phyloP scores from a whole-genome alignment of 2,113 vertebrate genomes.

The Strix uralensis region DNA sequence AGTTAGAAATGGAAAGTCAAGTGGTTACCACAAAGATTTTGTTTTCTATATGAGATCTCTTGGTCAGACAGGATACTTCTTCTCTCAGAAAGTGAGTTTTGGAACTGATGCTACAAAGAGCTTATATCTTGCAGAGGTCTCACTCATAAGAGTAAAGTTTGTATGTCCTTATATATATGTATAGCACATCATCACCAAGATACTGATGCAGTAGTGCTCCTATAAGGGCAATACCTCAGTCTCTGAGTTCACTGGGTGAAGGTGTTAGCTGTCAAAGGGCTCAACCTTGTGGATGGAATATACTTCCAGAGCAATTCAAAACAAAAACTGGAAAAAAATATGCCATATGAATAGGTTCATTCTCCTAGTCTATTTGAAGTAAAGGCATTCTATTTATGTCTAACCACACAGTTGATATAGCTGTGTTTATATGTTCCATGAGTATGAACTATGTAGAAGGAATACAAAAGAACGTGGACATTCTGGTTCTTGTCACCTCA shows the following conservation, averaged over 20 bases:
- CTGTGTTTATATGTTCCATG: background rate
- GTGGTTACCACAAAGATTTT: background rate
- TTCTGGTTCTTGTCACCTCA: conserved; percentile 28
- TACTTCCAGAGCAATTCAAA: background rate
- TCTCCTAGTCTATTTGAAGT: background rate
- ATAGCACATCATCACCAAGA: background rate
- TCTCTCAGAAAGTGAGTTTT: background rate
- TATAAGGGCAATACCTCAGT: background rate
- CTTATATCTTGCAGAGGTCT: background rate
- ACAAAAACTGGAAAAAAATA: background rate
- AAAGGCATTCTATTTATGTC: conserved; percentile 2
- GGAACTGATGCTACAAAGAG: background rate
- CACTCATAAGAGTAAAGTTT: background rate
- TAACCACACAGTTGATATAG: conserved; percentile 8
- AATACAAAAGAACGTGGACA: background rate
- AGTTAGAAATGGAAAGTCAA: background rate
- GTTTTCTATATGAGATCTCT: background rate
- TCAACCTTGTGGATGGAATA: background rate
- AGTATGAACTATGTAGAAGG: background rate
- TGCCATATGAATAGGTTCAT: background rate
- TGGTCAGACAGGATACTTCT: background rate
- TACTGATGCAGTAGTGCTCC: background rate
- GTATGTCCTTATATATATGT: background rate
- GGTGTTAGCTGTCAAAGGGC: background rate
- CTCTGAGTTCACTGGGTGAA: background rate